A percentile compares a stretch with the other conserved stretches of the same genome.
phyloP scores from a whole-genome alignment of 2,888 invertebrate species.

The Ectobius pallidus region DNA sequence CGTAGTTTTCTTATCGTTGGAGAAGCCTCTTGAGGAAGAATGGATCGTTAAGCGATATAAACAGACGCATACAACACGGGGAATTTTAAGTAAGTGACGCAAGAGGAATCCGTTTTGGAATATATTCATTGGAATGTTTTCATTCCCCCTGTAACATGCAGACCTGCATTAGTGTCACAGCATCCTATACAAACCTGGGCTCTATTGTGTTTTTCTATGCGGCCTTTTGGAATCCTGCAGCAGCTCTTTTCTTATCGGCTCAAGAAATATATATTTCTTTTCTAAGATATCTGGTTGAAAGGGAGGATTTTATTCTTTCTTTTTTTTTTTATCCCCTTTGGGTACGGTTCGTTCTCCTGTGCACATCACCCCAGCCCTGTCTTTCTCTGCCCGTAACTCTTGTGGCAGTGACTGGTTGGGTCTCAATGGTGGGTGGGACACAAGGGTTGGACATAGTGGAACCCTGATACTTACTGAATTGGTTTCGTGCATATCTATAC shows the following conservation, averaged over 20 bases:
- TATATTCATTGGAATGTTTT: conserved; percentile 17
- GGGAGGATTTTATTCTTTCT: conserved; percentile 15
- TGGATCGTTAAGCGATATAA: not conserved
- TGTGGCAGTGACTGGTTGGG: no score
- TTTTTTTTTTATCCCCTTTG: not conserved
- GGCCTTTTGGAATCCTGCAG: not conserved
- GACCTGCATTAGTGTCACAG: not conserved
- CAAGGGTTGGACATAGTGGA: not conserved
- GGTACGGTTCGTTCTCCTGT: conserved; percentile 7
- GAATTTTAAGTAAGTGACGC: not conserved
- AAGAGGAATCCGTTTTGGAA: not conserved
- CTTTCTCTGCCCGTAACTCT: not conserved
- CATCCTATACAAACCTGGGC: not conserved
- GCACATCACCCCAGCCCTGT: not conserved
- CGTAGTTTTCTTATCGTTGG: no score
- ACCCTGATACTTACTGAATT: not conserved
- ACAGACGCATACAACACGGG: not conserved
- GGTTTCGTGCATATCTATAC: not conserved
- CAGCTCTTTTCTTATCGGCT: conserved; percentile 17
- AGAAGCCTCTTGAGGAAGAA: no score
- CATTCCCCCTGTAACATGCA: conserved; percentile 5
- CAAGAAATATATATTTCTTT: conserved; percentile 21
- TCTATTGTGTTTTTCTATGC: not conserved
- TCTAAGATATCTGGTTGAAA: conserved; percentile 20
- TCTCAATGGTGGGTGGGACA: not conserved